Evolutionary conservation across 2,113 vertebrate species (phyloP).

Genomic region (Prunella himalayana): DNA sequence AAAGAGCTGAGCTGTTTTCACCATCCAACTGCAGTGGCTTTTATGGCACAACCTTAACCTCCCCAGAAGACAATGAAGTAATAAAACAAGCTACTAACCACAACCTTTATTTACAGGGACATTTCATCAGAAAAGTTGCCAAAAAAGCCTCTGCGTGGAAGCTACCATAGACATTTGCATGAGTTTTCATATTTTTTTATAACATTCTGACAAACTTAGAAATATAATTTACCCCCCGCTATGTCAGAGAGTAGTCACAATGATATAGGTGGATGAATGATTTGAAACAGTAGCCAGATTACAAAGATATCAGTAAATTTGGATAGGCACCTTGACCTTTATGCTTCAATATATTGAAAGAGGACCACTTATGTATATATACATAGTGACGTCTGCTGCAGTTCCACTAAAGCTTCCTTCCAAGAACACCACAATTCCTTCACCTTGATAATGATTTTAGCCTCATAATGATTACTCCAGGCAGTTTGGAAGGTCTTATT

Average conservation of each 20-base stretch:
- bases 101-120: background rate
- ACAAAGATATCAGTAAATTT: background rate
- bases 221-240: background rate
- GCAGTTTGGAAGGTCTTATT: background rate
- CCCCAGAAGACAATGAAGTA: background rate
- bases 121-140: background rate
- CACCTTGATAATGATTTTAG: background rate
- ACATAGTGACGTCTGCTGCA: background rate
- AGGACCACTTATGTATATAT: fast-evolving
- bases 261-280: fast-evolving
- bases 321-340: background rate
- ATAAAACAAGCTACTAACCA: background rate
- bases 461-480: background rate
- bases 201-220: background rate
- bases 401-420: background rate
- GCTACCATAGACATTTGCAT: background rate
- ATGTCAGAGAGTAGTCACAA: background rate
- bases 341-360: background rate
- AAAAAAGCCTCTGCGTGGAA: background rate
- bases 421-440: background rate
- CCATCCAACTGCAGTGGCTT: background rate
- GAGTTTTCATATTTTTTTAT: background rate
- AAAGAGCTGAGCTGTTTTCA: background rate
- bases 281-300: background rate
- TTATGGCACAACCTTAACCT: background rate